phyloP scores from a whole-genome alignment of 1,140 invertebrate genomes.

The Tribolium madens region DNA sequence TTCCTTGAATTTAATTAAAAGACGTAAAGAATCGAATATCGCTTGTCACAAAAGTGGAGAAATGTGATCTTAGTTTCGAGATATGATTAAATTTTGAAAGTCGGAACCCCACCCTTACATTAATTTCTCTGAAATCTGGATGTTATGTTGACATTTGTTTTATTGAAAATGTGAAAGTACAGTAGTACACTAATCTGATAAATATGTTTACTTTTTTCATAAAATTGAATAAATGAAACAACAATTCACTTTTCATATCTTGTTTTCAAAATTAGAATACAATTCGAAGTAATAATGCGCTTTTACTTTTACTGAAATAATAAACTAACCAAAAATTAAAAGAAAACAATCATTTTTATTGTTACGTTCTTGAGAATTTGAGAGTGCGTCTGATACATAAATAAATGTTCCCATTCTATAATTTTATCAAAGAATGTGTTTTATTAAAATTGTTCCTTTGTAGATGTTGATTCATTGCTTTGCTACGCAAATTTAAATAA shows the following conservation, averaged over 20 bases:
- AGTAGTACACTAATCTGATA: constrained; percentile 5
- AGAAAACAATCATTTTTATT: neutral
- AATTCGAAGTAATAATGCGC: neutral
- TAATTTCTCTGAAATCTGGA: constrained; percentile 39
- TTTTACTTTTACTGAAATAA: neutral
- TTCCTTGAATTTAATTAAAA: neutral
- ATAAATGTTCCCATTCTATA: neutral
- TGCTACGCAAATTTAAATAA: neutral
- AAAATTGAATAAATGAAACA: neutral
- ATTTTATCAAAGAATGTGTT: too few relatives aligned
- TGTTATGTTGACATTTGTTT: constrained; percentile 40
- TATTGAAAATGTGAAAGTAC: constrained; percentile 30
- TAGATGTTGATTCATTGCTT: neutral
- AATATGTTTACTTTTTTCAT: constrained; percentile 1
- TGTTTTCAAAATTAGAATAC: constrained; percentile 2
- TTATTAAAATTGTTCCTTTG: too few relatives aligned
- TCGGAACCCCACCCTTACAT: constrained; percentile 3
- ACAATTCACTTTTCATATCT: neutral
- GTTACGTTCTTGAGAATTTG: neutral
- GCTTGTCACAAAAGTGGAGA: neutral
- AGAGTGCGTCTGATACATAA: neutral
- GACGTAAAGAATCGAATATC: neutral
- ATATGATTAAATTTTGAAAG: neutral
- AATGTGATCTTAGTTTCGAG: neutral
- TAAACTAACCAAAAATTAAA: neutral